Evolutionary conservation across 2,113 vertebrate genomes (phyloP).

Genomic region (Atlantisia rogersi): DNA sequence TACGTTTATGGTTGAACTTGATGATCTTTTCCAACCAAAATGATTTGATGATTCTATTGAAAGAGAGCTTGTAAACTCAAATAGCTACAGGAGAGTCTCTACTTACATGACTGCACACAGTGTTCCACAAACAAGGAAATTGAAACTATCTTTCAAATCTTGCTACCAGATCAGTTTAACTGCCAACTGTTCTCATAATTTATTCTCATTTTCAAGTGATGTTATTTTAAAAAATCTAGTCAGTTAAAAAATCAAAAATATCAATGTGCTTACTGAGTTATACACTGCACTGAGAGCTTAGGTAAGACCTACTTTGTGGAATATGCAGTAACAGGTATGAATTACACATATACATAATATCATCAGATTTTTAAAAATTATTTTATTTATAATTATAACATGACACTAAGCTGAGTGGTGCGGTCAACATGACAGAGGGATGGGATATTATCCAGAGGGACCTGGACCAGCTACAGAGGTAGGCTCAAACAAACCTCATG

Average conservation of each 20-base stretch:
- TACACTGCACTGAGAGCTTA: neutral
- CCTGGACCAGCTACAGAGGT: no score
- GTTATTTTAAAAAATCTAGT: neutral
- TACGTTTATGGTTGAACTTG: no score
- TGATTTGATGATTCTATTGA: no score
- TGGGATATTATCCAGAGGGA: no score
- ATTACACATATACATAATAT: neutral
- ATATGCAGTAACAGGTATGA: neutral
- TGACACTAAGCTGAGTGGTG: no score
- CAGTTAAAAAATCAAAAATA: neutral
- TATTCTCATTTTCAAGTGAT: neutral
- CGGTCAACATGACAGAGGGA: no score
- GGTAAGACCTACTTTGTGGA: neutral
- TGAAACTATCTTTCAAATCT: neutral
- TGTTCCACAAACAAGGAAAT: neutral
- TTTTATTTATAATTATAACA: neutral
- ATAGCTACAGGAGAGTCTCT: neutral
- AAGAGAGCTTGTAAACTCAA: no score
- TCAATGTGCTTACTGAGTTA: neutral
- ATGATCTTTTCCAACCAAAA: no score
- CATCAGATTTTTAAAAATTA: neutral
- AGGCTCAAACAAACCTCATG: no score
- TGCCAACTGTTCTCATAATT: neutral
- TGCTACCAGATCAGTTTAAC: neutral
- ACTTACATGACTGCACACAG: neutral